Base-by-base conservation (phyloP, 2,113 vertebrate species). In the Morphnarchus princeps region DNA sequence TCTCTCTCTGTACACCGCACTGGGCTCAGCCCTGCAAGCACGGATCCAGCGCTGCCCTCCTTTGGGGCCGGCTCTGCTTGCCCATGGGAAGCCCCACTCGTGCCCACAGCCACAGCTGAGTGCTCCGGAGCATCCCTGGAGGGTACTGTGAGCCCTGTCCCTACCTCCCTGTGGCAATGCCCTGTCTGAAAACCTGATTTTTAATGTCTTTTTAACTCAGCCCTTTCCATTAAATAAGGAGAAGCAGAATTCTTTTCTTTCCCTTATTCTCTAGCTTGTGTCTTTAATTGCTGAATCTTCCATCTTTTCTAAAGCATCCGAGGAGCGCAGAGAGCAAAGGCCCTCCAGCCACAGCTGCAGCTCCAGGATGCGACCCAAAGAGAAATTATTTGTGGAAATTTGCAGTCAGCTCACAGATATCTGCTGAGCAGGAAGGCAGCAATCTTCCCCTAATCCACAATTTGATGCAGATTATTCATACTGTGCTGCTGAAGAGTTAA, bases 401-500 rank as follows among this genome's bases (percentile, higher is more conserved):
- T 72, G 69, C 84, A 70, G 87, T 93, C 90, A 76, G 54, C 67
- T 91, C 86, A 81, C 77, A 90, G 73, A 62, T 32, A 83, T 57
- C 79, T 72, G 55, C 67, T 86, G 71, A 96, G 66, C 59, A 67
- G 67, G 40, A 89, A 94, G 80, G 73, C 10, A 1, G 80, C 59
- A 85, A 54, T 71, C 82, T 91, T 87, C 55, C 32, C 54, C 59
- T 55, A 57, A 86, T 52, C 71, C 70, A 91, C 84, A 85, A 43
- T 92, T 90, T 77, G 87, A 91, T 72, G 67, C 70, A 90, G 82
- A 91, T 93, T 91, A 91, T 95, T 96, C 95, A 77, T 49, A 34
- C 6, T 28, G 59, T 87, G 73, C 61, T 95, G 82, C 84, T 86
- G 87, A 95, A 79, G 77, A 93, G 81, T 95, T 95, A 96, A 96